A percentile compares a stretch with the other conserved stretches of the same genome.
Evolutionary conservation across 2,888 invertebrate genomes (phyloP).

Genomic region (Pherbina coryleti): DNA sequence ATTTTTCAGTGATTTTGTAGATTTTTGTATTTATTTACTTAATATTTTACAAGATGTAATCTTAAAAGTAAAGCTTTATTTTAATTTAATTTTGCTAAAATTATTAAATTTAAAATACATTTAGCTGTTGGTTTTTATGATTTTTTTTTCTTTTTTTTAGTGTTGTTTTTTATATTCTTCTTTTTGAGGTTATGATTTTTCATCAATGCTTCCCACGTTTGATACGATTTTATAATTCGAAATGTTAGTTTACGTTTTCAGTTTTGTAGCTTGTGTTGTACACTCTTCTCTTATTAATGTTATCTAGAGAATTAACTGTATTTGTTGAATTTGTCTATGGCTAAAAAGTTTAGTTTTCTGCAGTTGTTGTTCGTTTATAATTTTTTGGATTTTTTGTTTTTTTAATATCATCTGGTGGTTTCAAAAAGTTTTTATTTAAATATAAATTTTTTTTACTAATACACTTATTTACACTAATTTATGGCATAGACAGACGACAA

Average conservation of each 20-base stretch:
- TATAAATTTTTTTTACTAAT: constrained; percentile 16
- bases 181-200: background rate
- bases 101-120: background rate
- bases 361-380: background rate
- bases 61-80: background rate
- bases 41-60: too few relatives aligned
- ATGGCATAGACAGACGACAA: constrained; percentile 12
- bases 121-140: background rate
- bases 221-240: background rate
- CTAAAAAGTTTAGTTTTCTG: background rate
- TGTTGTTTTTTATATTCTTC: background rate
- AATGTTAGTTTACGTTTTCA: background rate
- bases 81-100: background rate
- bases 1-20: too few relatives aligned
- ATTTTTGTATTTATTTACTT: too few relatives aligned
- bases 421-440: constrained; percentile 15
- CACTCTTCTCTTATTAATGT: constrained; percentile 1
- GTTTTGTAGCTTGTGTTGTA: background rate
- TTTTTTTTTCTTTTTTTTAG: constrained; percentile 10
- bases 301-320: constrained; percentile 25
- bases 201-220: background rate
- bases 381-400: background rate
- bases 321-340: constrained; percentile 25
- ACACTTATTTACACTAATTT: constrained; percentile 26
- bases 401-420: constrained; percentile 38